Base-by-base conservation (phyloP, 1,140 invertebrate species). In the Drosophila pseudoananassae region DNA sequence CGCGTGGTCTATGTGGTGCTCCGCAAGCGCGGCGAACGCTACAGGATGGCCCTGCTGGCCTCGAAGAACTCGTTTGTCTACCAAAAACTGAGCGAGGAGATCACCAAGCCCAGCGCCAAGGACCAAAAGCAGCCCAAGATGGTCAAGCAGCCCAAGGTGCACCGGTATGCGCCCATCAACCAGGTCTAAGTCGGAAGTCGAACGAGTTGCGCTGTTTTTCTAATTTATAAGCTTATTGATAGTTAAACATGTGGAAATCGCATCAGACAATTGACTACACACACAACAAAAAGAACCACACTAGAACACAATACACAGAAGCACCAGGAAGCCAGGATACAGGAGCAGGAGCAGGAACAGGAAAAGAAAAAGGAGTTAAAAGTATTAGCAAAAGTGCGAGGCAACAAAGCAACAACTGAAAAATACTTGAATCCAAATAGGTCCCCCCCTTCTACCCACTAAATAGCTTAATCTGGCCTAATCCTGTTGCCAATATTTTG, bases 1-100 rank as follows among this genome's bases (percentile, higher is more conserved):
- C 93, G 93, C 69, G 77, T 93, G 6, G 91, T 93, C 25, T 90
- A 92, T 71, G 63, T 93, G 47, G 59, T 92, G 46, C 92, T 93
- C 88, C 92, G 78, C 45, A 93, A 92, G 80, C 93, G 92, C 57
- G 93, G 92, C 53, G 92, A 93, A 71, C 93, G 93, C 68, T 92
- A 93, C 57, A 92, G 93, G 77, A 91, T 93, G 93, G 92, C 93
- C 77, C 64, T 92, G 25, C 40, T 92, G 65, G 85, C 88, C 27
- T 90, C 88, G 6, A 92, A 92, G 74, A 92, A 92, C 71, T 90
- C 87, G 6, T 90, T 94, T 51, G 93, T 94, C 27, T 94, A 94
- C 87, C 93, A 94, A 76, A 93, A 93, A 77, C 85, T 94, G 36
- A 93, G 93, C 17, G 94, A 94, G 84, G 94, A 94, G 51, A 92